phyloP scores from a whole-genome alignment of 2,888 invertebrate species.

The Heliconius ismenius region DNA sequence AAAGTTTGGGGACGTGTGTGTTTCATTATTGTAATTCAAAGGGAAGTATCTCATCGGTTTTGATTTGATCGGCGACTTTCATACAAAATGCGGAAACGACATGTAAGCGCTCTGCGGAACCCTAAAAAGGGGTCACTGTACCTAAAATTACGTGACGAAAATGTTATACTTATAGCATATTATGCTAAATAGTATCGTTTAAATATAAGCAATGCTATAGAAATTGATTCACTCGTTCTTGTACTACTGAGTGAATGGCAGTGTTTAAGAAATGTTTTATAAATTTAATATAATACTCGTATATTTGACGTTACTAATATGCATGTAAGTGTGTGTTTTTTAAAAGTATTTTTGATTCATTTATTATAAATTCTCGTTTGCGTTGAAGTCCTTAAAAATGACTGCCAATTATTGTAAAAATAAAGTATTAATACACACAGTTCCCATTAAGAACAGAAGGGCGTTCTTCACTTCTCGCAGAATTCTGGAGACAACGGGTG shows the following conservation, averaged over 20 bases:
- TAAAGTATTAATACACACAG: background rate
- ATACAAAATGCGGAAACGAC: no score
- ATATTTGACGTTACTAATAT: background rate
- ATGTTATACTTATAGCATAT: background rate
- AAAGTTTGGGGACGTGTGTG: no score
- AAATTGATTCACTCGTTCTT: background rate
- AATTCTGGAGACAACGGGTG: background rate
- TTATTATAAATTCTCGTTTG: no score
- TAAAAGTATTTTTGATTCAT: background rate
- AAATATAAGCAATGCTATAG: background rate
- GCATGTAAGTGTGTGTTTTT: background rate
- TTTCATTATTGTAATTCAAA: no score
- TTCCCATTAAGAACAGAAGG: background rate
- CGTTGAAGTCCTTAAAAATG: no score
- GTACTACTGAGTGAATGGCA: background rate
- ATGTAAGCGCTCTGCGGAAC: background rate
- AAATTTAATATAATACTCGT: background rate
- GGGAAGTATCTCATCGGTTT: no score
- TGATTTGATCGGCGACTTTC: no score
- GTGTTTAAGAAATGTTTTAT: background rate
- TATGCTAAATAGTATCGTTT: background rate
- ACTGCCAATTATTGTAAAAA: no score
- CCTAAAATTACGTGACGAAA: background rate
- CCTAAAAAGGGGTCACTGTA: background rate
- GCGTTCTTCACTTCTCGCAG: background rate